phyloP scores from a whole-genome alignment of 2,113 vertebrate species.

The rat (Rattus norvegicus) region DNA sequence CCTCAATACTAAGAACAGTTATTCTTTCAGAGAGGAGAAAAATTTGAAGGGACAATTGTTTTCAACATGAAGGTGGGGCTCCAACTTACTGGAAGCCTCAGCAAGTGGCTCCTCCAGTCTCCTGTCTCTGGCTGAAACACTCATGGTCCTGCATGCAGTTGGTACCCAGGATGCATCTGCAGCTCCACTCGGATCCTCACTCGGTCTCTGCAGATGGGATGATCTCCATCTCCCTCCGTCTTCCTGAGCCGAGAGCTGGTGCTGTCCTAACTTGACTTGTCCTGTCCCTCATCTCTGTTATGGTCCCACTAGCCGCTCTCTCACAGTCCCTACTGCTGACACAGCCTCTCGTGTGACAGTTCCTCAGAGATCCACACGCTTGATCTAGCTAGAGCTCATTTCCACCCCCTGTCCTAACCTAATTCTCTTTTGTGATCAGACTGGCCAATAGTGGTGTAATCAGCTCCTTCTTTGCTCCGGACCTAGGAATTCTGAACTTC shows the following conservation, averaged over 20 bases:
- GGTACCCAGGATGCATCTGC: accelerated
- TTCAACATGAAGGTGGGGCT: background rate
- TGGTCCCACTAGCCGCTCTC: background rate
- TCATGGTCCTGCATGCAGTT: accelerated
- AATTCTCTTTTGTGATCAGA: background rate
- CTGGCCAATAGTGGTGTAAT: background rate
- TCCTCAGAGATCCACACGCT: background rate
- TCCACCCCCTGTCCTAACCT: too few relatives aligned
- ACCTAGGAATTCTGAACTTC: background rate
- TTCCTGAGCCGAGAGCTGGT: background rate
- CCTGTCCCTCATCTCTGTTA: background rate
- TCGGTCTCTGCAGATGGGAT: background rate
- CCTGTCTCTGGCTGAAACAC: background rate
- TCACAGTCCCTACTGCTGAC: accelerated
- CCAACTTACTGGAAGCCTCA: too few relatives aligned
- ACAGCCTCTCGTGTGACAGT: too few relatives aligned
- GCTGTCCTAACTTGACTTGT: background rate
- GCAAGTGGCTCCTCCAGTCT: background rate
- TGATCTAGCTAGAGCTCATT: background rate
- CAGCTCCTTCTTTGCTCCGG: background rate
- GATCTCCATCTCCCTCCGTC: background rate
- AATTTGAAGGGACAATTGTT: background rate
- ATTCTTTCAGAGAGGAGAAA: background rate
- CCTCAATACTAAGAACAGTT: background rate
- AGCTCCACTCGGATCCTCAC: background rate